phyloP scores from a whole-genome alignment of 2,888 invertebrate species.

The Ophonus ardosiacus region DNA sequence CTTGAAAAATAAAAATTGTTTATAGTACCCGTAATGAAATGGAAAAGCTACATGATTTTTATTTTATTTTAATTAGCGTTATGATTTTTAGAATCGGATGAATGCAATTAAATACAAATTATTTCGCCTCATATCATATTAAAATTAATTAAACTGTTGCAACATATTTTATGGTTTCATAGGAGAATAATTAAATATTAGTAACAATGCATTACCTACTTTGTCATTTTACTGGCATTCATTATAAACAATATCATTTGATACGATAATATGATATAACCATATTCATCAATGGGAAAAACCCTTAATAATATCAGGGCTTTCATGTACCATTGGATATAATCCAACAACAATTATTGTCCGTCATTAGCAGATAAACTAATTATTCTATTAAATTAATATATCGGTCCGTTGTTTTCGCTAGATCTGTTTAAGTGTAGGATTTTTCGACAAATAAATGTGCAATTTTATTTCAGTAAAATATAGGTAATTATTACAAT shows the following conservation, averaged over 20 bases:
- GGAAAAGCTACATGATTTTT: neutral
- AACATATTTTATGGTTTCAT: neutral
- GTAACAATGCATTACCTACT: neutral
- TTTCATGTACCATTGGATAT: no score
- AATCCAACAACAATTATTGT: no score
- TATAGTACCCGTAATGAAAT: neutral
- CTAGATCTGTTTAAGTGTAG: no score
- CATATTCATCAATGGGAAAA: neutral
- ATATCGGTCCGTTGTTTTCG: no score
- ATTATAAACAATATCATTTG: neutral
- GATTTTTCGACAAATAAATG: no score
- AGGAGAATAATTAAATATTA: neutral
- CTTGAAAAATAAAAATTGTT: neutral
- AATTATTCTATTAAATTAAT: no score
- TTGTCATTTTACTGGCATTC: neutral
- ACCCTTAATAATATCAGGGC: neutral
- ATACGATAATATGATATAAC: neutral
- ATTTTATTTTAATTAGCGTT: slow-evolving; percentile 8
- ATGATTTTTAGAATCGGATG: neutral
- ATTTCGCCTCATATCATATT: neutral
- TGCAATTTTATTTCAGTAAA: no score
- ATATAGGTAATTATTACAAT: no score
- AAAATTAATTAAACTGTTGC: neutral
- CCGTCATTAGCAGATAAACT: no score
- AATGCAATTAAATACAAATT: neutral